A percentile compares a stretch with the other conserved stretches of the same genome.
Conservation (phyloP, 2,797 vertebrate genomes). For the Lagocephalus sceleratus region DNA sequence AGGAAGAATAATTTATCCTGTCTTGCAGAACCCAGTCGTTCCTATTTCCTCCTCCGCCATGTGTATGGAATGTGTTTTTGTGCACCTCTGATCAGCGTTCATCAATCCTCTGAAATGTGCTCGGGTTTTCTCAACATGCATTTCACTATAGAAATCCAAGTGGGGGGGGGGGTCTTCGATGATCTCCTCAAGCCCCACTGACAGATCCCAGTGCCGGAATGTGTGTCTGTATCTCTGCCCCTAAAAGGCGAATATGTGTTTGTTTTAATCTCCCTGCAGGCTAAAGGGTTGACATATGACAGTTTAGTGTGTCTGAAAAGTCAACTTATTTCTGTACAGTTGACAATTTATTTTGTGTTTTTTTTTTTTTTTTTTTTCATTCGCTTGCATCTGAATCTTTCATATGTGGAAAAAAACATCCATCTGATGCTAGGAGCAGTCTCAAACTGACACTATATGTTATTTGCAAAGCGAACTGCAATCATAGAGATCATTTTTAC, state of each 20-base stretch:
- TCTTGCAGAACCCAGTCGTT: neutral
- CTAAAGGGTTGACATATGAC: constrained; percentile 47
- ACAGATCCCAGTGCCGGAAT: constrained; percentile 24
- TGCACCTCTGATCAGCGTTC: neutral
- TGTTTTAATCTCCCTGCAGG: constrained; percentile 49
- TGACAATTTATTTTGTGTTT: constrained; percentile 43
- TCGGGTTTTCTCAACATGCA: no score
- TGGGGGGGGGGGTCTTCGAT: no score
- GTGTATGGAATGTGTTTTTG: constrained; percentile 7
- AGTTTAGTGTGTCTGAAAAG: constrained; percentile 41
- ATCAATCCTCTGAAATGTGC: neutral
- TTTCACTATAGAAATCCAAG: no score
- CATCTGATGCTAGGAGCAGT: constrained; percentile 46
- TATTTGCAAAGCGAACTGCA: constrained; percentile 55
- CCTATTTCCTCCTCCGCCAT: neutral
- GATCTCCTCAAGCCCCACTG: constrained; percentile 1
- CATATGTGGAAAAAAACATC: constrained; percentile 44
- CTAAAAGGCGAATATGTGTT: constrained; percentile 44
- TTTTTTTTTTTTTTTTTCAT: constrained; percentile 19
- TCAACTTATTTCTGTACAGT: constrained; percentile 43
- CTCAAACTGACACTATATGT: constrained; percentile 60
- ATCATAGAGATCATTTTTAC: constrained; percentile 51
- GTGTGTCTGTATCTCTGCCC: constrained; percentile 17
- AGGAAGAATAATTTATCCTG: no score
- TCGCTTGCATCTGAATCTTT: constrained; percentile 44